phyloP scores from a whole-genome alignment of 2,888 invertebrate genomes.

The Beris chalybata region DNA sequence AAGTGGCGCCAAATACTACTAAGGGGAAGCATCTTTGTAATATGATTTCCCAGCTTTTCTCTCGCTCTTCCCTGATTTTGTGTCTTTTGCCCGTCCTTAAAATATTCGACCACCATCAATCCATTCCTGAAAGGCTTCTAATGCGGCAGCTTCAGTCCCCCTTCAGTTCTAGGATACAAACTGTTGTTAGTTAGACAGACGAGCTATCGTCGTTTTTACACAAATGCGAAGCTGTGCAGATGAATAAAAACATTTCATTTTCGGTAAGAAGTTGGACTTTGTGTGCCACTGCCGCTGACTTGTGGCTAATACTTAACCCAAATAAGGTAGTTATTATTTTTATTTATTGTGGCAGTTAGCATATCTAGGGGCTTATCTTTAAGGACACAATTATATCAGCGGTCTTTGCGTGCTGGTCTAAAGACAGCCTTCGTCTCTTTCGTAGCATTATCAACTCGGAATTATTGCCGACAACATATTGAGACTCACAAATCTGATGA shows the following conservation, averaged over 20 bases:
- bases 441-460: background rate
- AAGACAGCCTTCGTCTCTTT: background rate
- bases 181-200: too few relatives aligned
- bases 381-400: conserved; percentile 32
- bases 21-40: conserved; percentile 30
- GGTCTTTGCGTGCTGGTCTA: background rate
- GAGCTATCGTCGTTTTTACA: conserved; percentile 20
- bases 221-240: conserved; percentile 35
- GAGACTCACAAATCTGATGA: conserved; percentile 36
- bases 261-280: conserved; percentile 5
- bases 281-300: background rate
- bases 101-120: background rate
- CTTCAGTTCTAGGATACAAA: conserved; percentile 8
- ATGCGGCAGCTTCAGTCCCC: background rate
- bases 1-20: conserved; percentile 39
- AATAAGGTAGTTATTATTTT: conserved; percentile 41
- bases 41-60: conserved; percentile 33
- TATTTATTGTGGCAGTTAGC: conserved; percentile 39
- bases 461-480: conserved; percentile 1
- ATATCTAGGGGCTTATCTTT: conserved; percentile 37
- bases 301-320: conserved; percentile 36
- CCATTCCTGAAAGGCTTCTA: background rate
- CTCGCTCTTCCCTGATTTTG: too few relatives aligned
- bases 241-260: conserved; percentile 39
- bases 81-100: background rate